Evolutionary conservation across 2,797 vertebrate species (phyloP), one percentile per base, ranked within the genome.

Genomic region (Cetoscarus ocellatus): DNA sequence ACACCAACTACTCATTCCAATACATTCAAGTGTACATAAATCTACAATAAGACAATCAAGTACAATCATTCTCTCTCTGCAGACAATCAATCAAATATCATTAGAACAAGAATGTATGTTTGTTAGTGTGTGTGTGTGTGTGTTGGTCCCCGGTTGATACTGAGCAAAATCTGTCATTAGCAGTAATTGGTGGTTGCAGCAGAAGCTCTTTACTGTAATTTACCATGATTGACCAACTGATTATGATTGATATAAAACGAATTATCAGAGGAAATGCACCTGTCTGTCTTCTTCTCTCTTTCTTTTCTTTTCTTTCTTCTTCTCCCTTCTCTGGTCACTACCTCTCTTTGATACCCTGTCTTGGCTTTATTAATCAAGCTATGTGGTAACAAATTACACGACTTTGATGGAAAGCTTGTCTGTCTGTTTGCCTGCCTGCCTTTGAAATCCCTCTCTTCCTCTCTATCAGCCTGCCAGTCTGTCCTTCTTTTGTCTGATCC

Each of bases 141-240:
- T 67, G 63, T 67, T 6, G 19, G 44, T 59, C 40, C 55, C 73
- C 47, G 40, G 70, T 67, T 75, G 70, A 81, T 68, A 58, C 73
- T 52, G 59, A 80, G 77, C 70, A 84, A 74, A 87, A 91, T 84
- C 79, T 76, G 75, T 87, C 83, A 82, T 90, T 88, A 89, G 77
- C 57, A 65, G 75, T 88, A 89, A 91, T 86, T 90, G 82, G 70
- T 68, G 78, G 80, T 75, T 86, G 70, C 73, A 70, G 67, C 70
- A 74, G 74, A 83, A 61, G 64, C 81, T 77, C 71, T 82, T 79
- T 67, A 61, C 45, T 68, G 72, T 78, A 73, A 85, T 87, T 90
- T 80, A 83, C 60, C 43, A n/a, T 69, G 72, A 92, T 68, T 73
- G 79, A 83, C 70, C 61, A 60, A 75, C 72, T 86, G 73, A 87